Conservation (phyloP, 2,113 vertebrate genomes). For the Phoenicopterus ruber region DNA sequence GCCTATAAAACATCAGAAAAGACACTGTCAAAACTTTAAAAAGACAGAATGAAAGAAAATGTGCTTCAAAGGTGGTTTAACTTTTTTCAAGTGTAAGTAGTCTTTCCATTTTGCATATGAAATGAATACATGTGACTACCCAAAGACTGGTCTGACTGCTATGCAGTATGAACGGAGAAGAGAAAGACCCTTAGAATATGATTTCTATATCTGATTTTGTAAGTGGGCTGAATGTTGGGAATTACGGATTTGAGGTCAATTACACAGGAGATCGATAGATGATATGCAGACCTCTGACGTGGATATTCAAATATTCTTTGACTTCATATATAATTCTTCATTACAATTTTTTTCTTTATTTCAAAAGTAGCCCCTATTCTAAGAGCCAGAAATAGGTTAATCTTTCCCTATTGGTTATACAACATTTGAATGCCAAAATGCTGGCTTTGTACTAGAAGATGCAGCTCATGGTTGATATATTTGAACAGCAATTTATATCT, state of each 20-base stretch:
- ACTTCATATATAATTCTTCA: background rate
- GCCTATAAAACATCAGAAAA: background rate
- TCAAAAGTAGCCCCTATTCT: background rate
- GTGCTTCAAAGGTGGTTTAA: background rate
- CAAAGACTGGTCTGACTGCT: background rate
- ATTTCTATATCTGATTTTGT: background rate
- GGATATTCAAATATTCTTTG: background rate
- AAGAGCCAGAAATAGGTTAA: slow-evolving; percentile 12
- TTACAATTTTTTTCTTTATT: background rate
- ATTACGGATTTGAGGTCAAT: background rate
- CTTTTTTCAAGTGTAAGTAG: background rate
- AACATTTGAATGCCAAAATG: background rate
- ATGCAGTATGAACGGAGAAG: background rate
- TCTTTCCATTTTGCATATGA: background rate
- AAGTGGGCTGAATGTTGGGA: background rate
- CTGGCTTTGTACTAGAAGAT: background rate
- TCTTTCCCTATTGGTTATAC: background rate
- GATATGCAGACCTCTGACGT: background rate
- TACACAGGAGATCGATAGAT: background rate
- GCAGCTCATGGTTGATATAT: background rate
- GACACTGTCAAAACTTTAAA: background rate
- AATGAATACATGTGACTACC: background rate
- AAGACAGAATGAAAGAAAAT: background rate
- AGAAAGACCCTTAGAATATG: background rate
- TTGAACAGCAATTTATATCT: background rate